phyloP scores from a whole-genome alignment of 1,140 invertebrate genomes.

The Parapsyche elsis region DNA sequence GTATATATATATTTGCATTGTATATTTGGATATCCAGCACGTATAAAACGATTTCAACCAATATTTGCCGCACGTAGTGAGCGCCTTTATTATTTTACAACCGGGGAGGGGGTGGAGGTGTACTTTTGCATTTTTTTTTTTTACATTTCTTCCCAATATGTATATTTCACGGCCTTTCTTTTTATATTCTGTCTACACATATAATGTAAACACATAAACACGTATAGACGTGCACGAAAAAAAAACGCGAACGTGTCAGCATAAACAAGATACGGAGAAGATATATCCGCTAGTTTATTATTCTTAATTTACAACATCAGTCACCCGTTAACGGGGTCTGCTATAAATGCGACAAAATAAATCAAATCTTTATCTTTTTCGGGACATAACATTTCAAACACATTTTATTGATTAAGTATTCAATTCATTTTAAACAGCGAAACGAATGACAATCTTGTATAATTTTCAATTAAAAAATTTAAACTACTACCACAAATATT shows the following conservation, averaged over 20 bases:
- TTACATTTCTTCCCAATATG: neutral
- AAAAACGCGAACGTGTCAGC: neutral
- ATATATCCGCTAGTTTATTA: constrained; percentile 14
- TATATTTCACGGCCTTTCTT: neutral
- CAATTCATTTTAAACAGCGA: too few species aligned
- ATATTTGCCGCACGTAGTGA: constrained; percentile 29
- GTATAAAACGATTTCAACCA: neutral
- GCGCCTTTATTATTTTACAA: constrained; percentile 30
- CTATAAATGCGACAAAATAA: neutral
- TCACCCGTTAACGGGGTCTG: neutral
- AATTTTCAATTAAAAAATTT: too few species aligned
- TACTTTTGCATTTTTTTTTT: neutral
- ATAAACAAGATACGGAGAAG: neutral
- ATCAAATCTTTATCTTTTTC: neutral
- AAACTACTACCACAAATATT: too few species aligned
- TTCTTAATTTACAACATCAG: constrained; percentile 12
- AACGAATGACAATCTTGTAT: too few species aligned
- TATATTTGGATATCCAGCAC: constrained; percentile 7
- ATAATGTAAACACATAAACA: neutral
- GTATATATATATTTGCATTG: neutral
- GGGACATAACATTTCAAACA: too few species aligned
- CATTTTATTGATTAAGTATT: too few species aligned
- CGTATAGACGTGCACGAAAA: neutral
- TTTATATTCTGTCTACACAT: constrained; percentile 1
- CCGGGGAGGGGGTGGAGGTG: neutral